A percentile compares a stretch with the other conserved stretches of the same genome.
Conservation (phyloP, 2,888 invertebrate genomes). For the Thereva nobilitata region DNA sequence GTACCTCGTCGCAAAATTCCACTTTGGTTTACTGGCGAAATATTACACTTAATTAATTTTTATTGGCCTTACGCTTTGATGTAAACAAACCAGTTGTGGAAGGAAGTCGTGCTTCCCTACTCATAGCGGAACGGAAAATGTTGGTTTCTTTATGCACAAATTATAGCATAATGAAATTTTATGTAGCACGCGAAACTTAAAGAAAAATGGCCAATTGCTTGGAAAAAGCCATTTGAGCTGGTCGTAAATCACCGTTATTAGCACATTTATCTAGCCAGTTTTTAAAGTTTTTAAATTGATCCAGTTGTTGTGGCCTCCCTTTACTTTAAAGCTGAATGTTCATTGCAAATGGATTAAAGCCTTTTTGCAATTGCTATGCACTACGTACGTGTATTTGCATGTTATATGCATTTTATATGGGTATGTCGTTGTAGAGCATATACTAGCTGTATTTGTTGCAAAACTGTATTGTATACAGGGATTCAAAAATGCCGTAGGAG, state of each 20-base stretch:
- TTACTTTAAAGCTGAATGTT: conserved; percentile 1
- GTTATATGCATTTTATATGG: not conserved
- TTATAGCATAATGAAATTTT: conserved; percentile 43
- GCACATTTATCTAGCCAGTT: conserved; percentile 38
- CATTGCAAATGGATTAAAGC: conserved; percentile 1
- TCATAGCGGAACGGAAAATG: conserved; percentile 17
- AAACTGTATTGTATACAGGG: no score
- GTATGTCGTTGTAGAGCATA: no score
- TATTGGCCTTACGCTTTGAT: conserved; percentile 39
- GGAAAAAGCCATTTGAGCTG: conserved; percentile 41
- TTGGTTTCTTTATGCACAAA: conserved; percentile 39
- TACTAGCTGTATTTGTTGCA: not conserved
- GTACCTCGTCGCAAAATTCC: conserved; percentile 33
- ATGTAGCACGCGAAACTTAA: conserved; percentile 41
- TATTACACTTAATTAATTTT: conserved; percentile 43
- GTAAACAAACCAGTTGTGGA: conserved; percentile 34
- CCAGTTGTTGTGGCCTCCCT: conserved; percentile 12
- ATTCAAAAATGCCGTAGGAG: conserved; percentile 1
- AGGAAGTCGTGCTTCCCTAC: conserved; percentile 3
- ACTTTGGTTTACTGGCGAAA: conserved; percentile 41
- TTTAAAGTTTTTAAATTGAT: conserved; percentile 28
- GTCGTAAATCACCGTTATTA: conserved; percentile 41
- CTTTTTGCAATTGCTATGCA: not conserved
- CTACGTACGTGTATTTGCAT: conserved; percentile 4
- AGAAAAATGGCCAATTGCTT: conserved; percentile 43